Percentiles rank a stretch among this genome's conserved stretches.
phyloP scores from a whole-genome alignment of 1,140 invertebrate genomes.

The Matsumurasca onukii region DNA sequence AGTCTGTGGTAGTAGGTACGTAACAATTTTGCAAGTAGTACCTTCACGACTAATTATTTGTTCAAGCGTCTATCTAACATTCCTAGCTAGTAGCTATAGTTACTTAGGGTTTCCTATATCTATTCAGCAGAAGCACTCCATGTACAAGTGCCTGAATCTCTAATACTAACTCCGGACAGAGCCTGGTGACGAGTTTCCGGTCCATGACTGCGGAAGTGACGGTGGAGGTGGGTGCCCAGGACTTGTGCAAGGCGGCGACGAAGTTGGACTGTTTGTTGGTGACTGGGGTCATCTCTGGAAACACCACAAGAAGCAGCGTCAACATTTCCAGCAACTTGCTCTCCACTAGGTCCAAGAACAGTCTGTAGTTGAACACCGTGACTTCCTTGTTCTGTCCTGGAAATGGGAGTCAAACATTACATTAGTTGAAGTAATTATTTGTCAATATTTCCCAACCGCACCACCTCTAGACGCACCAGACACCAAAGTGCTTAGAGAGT shows the following conservation, averaged over 20 bases:
- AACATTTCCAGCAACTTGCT: background rate
- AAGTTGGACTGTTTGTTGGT: background rate
- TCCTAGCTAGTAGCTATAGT: too few relatives aligned
- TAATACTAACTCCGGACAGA: constrained; percentile 5
- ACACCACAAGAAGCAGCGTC: background rate
- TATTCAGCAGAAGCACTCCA: too few relatives aligned
- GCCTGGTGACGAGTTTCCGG: background rate
- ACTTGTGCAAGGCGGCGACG: background rate
- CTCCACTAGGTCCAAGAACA: background rate
- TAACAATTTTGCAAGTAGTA: too few relatives aligned
- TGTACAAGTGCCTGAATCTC: too few relatives aligned
- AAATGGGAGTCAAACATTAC: background rate
- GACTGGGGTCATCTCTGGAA: background rate
- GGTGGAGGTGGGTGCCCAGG: background rate
- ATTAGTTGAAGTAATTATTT: too few relatives aligned
- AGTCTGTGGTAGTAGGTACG: too few relatives aligned
- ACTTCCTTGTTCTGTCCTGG: background rate
- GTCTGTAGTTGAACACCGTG: constrained; percentile 4
- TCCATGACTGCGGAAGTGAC: background rate
- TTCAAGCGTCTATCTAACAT: too few relatives aligned
- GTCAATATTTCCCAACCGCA: too few relatives aligned
- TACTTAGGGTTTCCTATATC: too few relatives aligned
- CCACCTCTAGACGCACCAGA: too few relatives aligned
- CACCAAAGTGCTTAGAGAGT: too few relatives aligned
- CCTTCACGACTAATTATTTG: too few relatives aligned